Percentiles rank a stretch among this genome's conserved stretches.
These are phyloP conservation scores for Borostomias antarcticus DNA, from an alignment of 2,797 vertebrate species.

Conservation along the genomic window DNA sequence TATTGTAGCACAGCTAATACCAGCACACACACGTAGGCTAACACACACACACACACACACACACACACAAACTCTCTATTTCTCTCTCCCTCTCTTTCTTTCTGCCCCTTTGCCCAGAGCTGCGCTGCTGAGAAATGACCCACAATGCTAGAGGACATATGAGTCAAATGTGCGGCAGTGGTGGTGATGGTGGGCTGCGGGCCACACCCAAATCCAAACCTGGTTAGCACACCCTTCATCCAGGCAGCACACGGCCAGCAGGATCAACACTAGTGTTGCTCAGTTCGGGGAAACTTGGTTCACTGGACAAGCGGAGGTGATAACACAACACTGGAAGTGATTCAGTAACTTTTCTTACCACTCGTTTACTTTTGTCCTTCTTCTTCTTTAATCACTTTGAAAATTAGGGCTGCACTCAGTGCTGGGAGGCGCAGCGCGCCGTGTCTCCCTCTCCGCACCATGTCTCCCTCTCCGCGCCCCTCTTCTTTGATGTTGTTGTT, in stretches of 20 bases:
- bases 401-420: conserved; percentile 73
- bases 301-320: conserved; percentile 2
- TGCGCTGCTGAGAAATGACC: conserved; percentile 3
- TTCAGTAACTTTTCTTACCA: conserved; percentile 47
- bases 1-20: conserved; percentile 29
- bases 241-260: not conserved
- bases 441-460: conserved; percentile 21
- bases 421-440: conserved; percentile 56
- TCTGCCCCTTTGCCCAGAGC: not conserved
- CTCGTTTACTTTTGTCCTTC: conserved; percentile 17
- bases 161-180: not conserved
- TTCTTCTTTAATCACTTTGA: conserved; percentile 67
- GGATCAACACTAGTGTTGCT: not conserved
- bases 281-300: not conserved
- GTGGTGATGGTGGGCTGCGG: not conserved
- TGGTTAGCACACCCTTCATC: not conserved
- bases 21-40: conserved; percentile 16
- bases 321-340: conserved; percentile 48
- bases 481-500: conserved; percentile 90
- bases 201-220: not conserved
- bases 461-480: conserved; percentile 48
- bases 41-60: conserved; percentile 6
- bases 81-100: not conserved
- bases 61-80: not conserved
- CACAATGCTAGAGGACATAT: not conserved